Percentiles rank a stretch among this genome's conserved stretches.
Evolutionary conservation across 2,888 invertebrate species (phyloP).

Genomic region (Isoperla grammatica): DNA sequence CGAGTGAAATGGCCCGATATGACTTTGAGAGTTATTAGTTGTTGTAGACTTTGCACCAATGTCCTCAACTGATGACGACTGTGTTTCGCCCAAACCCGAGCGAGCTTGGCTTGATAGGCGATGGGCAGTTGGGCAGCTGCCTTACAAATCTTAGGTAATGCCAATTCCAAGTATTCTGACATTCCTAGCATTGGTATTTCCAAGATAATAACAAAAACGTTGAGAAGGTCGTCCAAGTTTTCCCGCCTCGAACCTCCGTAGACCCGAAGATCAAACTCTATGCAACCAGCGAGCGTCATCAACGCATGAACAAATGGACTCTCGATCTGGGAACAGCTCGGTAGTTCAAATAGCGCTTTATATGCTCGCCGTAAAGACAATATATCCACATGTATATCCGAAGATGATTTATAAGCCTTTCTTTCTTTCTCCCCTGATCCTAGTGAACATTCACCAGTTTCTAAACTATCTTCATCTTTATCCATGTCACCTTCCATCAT

Average conservation of each 20-base stretch:
- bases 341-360: conserved; percentile 43
- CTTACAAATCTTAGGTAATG: conserved; percentile 63
- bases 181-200: conserved; percentile 68
- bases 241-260: conserved; percentile 39
- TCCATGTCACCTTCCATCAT: conserved; percentile 73
- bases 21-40: conserved; percentile 79
- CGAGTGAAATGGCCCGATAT: conserved; percentile 67
- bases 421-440: conserved; percentile 37
- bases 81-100: conserved; percentile 75
- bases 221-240: conserved; percentile 45
- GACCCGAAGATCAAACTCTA: conserved; percentile 64
- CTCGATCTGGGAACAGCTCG: conserved; percentile 42
- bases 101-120: conserved; percentile 68
- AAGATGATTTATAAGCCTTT: conserved; percentile 25
- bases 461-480: conserved; percentile 73
- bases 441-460: conserved; percentile 45
- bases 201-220: conserved; percentile 66
- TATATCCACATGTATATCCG: conserved; percentile 57
- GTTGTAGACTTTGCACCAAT: conserved; percentile 62
- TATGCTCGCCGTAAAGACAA: conserved; percentile 65
- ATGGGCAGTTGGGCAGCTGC: conserved; percentile 56
- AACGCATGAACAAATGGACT: conserved; percentile 70
- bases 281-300: conserved; percentile 63
- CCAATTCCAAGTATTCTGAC: conserved; percentile 77
- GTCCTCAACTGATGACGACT: conserved; percentile 55